A percentile compares a stretch with the other conserved stretches of the same genome.
phyloP scores from a whole-genome alignment of 30 jellyfish, hydroid and myxozoan species.

The Hydractinia echinata region DNA sequence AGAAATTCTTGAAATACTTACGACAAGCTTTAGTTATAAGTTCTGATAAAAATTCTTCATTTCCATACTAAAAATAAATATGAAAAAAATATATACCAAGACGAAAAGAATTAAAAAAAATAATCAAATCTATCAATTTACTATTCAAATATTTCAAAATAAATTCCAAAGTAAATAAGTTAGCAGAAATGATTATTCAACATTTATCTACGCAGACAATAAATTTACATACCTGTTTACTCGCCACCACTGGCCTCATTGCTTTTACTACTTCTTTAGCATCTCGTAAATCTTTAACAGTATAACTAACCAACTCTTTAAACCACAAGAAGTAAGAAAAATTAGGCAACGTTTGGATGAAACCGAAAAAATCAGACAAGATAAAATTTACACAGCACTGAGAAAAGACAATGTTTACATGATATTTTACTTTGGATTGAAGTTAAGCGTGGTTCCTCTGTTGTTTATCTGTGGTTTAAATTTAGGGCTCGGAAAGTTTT shows the following conservation, averaged over 20 bases:
- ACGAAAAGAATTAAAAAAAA: background rate
- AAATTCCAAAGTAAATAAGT: background rate
- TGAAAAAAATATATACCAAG: background rate
- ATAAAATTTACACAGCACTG: background rate
- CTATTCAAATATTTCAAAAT: background rate
- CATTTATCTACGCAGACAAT: background rate
- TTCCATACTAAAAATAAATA: conserved; percentile 73
- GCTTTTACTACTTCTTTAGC: conserved; percentile 52
- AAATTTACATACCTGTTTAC: conserved; percentile 73
- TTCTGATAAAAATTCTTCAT: conserved; percentile 85
- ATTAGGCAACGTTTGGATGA: background rate
- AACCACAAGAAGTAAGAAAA: background rate
- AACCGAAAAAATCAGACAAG: background rate
- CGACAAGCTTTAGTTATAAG: conserved; percentile 91
- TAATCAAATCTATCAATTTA: background rate
- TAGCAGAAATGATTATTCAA: background rate
- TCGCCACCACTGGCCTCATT: conserved; percentile 68
- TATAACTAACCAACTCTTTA: conserved; percentile 68
- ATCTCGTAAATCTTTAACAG: conserved; percentile 69
- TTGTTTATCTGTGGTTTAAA: background rate
- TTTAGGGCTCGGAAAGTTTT: too few species aligned
- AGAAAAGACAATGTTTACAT: background rate
- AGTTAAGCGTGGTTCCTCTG: background rate
- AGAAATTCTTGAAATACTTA: conserved; percentile 19
- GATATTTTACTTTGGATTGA: background rate